Percentiles rank a stretch among this genome's conserved stretches.
Conservation (phyloP, 2,797 vertebrate genomes). For the Brotula barbata region DNA sequence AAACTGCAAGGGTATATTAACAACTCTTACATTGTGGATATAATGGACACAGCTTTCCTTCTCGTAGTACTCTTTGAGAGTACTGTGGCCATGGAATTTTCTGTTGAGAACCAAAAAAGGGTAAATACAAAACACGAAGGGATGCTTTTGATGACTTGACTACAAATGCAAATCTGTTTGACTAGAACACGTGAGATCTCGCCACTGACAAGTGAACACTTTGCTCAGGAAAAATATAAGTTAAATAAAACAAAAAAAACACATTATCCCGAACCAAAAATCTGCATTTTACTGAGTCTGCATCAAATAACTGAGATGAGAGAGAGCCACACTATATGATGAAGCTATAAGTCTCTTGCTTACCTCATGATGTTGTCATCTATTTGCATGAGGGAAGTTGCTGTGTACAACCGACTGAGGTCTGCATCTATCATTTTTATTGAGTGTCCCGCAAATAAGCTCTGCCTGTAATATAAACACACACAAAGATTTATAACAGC, state of each 20-base stretch:
- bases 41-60: slow-evolving; percentile 96
- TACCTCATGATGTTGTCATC: slow-evolving; percentile 99
- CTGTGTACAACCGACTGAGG: slow-evolving; percentile 88
- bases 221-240: too few relatives aligned
- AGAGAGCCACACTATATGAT: too few relatives aligned
- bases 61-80: slow-evolving; percentile 97
- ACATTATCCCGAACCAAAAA: too few relatives aligned
- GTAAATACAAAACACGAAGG: not conserved
- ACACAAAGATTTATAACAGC: not conserved
- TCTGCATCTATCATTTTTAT: slow-evolving; percentile 85
- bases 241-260: too few relatives aligned
- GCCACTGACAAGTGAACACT: too few relatives aligned
- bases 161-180: not conserved
- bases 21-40: slow-evolving; percentile 89
- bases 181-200: not conserved
- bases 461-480: slow-evolving; percentile 76
- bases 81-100: slow-evolving; percentile 93
- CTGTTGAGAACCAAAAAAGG: slow-evolving; percentile 69
- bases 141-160: not conserved
- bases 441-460: slow-evolving; percentile 84
- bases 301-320: too few relatives aligned
- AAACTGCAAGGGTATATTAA: not conserved
- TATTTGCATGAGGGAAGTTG: slow-evolving; percentile 98
- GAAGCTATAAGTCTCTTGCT: too few relatives aligned
- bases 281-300: too few relatives aligned